Evolutionary conservation across 2,888 invertebrate genomes (phyloP).

Genomic region (Dendrolimus pini): DNA sequence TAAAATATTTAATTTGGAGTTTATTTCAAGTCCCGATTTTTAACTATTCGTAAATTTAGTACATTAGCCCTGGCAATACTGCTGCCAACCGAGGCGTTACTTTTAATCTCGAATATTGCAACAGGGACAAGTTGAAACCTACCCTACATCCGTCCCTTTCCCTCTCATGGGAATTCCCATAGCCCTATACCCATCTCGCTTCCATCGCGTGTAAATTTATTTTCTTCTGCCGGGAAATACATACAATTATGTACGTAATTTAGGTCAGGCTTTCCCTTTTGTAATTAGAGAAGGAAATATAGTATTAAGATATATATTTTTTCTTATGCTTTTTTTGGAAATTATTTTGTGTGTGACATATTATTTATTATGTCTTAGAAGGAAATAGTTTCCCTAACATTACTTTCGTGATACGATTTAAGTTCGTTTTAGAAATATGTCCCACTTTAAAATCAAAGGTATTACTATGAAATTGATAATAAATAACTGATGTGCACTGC

Average conservation of each 20-base stretch:
- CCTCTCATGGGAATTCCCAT: constrained; percentile 4
- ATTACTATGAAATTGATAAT: too few relatives aligned
- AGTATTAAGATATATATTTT: not conserved
- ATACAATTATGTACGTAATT: constrained; percentile 6
- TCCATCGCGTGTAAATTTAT: constrained; percentile 10
- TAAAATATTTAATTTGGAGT: too few relatives aligned
- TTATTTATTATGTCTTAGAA: too few relatives aligned
- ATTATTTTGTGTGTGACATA: not conserved
- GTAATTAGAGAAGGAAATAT: not conserved
- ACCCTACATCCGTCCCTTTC: constrained; percentile 27
- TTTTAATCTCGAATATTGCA: constrained; percentile 73
- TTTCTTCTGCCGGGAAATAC: constrained; percentile 6
- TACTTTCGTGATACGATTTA: too few relatives aligned
- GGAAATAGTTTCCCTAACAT: too few relatives aligned
- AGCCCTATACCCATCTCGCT: constrained; percentile 17
- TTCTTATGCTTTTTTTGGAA: not conserved
- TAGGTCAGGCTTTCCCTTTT: constrained; percentile 1
- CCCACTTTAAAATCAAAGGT: too few relatives aligned
- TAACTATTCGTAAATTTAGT: not conserved
- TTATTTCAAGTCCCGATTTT: too few relatives aligned
- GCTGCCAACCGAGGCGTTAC: constrained; percentile 63
- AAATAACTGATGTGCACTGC: too few relatives aligned
- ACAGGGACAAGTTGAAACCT: constrained; percentile 58
- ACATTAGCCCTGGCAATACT: constrained; percentile 25
- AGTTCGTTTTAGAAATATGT: too few relatives aligned